Conservation (phyloP, 2,888 invertebrate species). For the Acanthoscelides obtectus region DNA sequence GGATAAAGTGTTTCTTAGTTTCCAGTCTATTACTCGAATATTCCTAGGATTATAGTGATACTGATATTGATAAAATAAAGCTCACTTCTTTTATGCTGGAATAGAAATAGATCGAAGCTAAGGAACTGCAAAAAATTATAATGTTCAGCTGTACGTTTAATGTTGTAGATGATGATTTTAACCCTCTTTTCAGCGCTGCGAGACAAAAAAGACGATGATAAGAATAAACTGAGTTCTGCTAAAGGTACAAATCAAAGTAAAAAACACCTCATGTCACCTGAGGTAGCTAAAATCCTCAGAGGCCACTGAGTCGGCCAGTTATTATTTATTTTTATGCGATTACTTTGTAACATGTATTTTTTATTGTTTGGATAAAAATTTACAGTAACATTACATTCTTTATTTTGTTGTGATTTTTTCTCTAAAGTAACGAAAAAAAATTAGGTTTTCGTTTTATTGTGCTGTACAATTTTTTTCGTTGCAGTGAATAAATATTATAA, state of each 20-base stretch:
- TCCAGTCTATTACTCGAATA: no score
- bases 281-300: conserved; percentile 30
- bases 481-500: neutral
- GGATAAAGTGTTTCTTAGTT: no score
- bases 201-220: conserved; percentile 44
- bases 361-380: conserved; percentile 14
- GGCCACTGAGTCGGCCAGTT: conserved; percentile 21
- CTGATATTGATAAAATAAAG: no score
- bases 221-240: conserved; percentile 43
- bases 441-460: neutral
- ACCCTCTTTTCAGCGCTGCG: conserved; percentile 42
- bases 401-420: neutral
- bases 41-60: no score
- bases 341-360: conserved; percentile 7
- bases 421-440: neutral
- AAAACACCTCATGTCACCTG: conserved; percentile 32
- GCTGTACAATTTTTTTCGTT: neutral
- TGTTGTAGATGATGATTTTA: neutral
- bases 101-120: no score
- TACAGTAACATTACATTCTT: neutral
- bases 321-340: conserved; percentile 8
- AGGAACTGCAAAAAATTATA: neutral
- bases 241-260: conserved; percentile 42
- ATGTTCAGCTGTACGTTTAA: neutral
- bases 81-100: no score